These are phyloP conservation scores for Podarcis muralis DNA, from an alignment of 2,113 vertebrate species.

Conservation along the genomic window DNA sequence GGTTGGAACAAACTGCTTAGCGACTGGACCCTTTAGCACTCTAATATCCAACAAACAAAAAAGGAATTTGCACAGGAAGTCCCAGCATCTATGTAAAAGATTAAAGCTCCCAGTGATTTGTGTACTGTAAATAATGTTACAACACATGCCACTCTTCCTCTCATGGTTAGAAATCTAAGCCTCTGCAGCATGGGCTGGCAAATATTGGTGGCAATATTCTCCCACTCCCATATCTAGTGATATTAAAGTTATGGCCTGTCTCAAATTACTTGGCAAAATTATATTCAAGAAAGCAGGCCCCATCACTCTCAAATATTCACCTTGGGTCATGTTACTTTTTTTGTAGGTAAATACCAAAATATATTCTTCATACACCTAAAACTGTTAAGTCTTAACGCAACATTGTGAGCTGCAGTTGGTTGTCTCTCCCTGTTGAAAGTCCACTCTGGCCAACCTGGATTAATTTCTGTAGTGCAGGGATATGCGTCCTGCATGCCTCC, in stretches of 20 bases:
- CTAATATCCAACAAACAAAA: neutral
- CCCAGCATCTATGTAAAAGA: neutral
- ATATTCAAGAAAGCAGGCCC: neutral
- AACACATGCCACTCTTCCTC: too few relatives aligned
- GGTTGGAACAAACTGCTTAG: neutral
- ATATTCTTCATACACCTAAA: neutral
- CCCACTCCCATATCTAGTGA: neutral
- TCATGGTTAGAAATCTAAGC: neutral
- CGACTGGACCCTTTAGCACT: neutral
- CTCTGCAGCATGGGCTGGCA: neutral
- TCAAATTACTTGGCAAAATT: neutral
- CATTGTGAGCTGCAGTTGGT: neutral
- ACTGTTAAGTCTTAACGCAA: neutral
- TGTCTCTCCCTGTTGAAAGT: neutral
- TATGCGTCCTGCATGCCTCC: too few relatives aligned
- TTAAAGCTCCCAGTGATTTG: neutral
- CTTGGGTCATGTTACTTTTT: too few relatives aligned
- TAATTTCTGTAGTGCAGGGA: neutral
- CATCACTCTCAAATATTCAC: neutral
- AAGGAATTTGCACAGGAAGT: neutral
- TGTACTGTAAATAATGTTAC: neutral
- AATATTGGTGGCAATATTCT: neutral
- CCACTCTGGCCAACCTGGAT: neutral
- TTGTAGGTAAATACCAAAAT: neutral
- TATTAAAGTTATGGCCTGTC: neutral